Evolutionary conservation across 2,888 invertebrate species (phyloP).

Genomic region (Pyrgus malvae): DNA sequence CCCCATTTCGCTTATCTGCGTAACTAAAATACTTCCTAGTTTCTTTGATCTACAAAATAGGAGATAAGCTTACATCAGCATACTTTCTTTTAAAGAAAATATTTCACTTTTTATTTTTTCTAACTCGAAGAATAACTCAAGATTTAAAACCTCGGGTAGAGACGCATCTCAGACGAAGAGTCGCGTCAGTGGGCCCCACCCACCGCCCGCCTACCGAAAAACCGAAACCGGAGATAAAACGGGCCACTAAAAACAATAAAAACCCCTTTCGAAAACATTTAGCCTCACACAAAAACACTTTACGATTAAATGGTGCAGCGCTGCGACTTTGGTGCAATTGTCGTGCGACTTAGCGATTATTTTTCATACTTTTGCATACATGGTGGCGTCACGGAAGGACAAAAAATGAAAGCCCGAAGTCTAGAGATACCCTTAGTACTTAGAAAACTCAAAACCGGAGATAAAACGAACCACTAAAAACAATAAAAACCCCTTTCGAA

Average conservation of each 20-base stretch:
- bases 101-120: too few relatives aligned
- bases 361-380: too few relatives aligned
- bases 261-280: constrained; percentile 51
- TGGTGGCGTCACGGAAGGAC: too few relatives aligned
- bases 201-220: constrained; percentile 75
- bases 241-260: constrained; percentile 71
- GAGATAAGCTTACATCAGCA: too few relatives aligned
- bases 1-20: too few relatives aligned
- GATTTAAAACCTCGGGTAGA: constrained; percentile 37
- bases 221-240: constrained; percentile 56
- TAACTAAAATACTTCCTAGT: too few relatives aligned
- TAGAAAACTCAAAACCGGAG: constrained; percentile 59
- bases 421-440: too few relatives aligned
- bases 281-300: constrained; percentile 56
- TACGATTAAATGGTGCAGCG: constrained; percentile 39
- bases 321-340: constrained; percentile 36
- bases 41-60: too few relatives aligned
- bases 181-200: constrained; percentile 57
- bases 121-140: too few relatives aligned
- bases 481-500: constrained; percentile 64
- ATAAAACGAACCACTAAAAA: constrained; percentile 67
- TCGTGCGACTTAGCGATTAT: not conserved
- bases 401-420: too few relatives aligned
- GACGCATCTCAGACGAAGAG: constrained; percentile 43
- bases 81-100: too few relatives aligned